phyloP scores from a whole-genome alignment of 2,888 invertebrate species.

The Apodemia mormo region DNA sequence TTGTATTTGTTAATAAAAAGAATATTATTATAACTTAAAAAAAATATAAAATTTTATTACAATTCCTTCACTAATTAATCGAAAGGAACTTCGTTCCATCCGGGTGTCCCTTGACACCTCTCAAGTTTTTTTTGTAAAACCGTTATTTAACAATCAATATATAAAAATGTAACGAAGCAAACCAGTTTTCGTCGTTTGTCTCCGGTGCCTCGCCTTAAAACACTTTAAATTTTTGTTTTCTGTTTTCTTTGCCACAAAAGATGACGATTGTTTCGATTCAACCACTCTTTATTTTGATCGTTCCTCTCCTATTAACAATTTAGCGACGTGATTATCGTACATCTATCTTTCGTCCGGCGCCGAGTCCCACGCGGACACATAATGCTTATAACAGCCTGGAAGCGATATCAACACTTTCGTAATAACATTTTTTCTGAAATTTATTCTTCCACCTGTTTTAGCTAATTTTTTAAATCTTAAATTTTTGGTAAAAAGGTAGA shows the following conservation, averaged over 20 bases:
- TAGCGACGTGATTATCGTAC: slow-evolving; percentile 26
- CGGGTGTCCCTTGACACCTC: too few relatives aligned
- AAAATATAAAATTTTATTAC: too few relatives aligned
- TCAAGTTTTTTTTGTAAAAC: too few relatives aligned
- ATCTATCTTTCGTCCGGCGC: slow-evolving; percentile 32
- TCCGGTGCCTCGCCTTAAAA: too few relatives aligned
- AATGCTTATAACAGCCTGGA: slow-evolving; percentile 46
- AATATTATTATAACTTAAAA: too few relatives aligned
- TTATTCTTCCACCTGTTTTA: slow-evolving; percentile 41
- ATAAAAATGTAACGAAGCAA: too few relatives aligned
- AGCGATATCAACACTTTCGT: slow-evolving; percentile 45
- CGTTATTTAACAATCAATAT: too few relatives aligned
- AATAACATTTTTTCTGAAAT: slow-evolving; percentile 42
- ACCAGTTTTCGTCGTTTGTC: too few relatives aligned
- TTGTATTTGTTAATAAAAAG: too few relatives aligned
- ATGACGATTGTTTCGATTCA: slow-evolving; percentile 5
- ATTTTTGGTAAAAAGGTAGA: slow-evolving; percentile 37
- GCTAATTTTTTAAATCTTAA: slow-evolving; percentile 38
- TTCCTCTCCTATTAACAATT: slow-evolving; percentile 33
- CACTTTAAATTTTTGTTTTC: not conserved
- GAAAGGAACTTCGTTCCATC: too few relatives aligned
- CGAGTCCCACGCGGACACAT: slow-evolving; percentile 45
- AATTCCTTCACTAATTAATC: too few relatives aligned
- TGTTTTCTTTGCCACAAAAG: slow-evolving; percentile 21
- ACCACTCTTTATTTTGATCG: slow-evolving; percentile 21